phyloP scores from a whole-genome alignment of 2,797 vertebrate species.

The Chloroceryle inda region DNA sequence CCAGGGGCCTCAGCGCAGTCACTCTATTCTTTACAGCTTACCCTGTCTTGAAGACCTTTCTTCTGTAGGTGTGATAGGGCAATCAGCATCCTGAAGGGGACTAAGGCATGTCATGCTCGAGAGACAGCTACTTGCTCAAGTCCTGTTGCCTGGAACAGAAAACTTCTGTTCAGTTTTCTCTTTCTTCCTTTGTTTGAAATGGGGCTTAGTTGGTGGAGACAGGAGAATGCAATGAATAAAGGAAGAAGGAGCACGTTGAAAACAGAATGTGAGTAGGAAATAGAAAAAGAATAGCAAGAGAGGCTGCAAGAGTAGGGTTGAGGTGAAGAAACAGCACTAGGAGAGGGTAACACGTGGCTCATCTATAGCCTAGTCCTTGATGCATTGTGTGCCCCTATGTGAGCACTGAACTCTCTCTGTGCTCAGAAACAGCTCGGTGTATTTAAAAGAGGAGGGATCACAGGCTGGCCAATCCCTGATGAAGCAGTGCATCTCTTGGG shows the following conservation, averaged over 20 bases:
- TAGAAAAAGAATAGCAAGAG: neutral
- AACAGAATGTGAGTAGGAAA: neutral
- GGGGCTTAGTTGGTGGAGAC: neutral
- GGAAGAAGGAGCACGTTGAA: neutral
- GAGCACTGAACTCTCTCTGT: neutral
- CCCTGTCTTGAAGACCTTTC: neutral
- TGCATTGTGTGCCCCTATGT: neutral
- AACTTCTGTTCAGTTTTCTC: neutral
- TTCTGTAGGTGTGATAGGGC: neutral
- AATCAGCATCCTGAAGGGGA: neutral
- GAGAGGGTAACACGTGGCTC: neutral
- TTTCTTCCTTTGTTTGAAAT: neutral
- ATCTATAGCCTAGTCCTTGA: neutral
- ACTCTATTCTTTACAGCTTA: neutral
- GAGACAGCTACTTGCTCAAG: neutral
- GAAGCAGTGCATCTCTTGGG: neutral
- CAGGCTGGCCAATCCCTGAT: neutral
- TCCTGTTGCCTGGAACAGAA: neutral
- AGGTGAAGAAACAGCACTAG: neutral
- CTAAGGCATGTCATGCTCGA: neutral
- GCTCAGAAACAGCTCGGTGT: neutral
- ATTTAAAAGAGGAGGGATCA: neutral
- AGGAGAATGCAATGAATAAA: neutral
- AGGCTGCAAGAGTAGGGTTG: neutral
- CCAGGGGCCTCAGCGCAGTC: neutral